These are phyloP conservation scores for Melikaiella ostensackeni DNA, from an alignment of 2,888 invertebrate genomes.

Conservation along the genomic window DNA sequence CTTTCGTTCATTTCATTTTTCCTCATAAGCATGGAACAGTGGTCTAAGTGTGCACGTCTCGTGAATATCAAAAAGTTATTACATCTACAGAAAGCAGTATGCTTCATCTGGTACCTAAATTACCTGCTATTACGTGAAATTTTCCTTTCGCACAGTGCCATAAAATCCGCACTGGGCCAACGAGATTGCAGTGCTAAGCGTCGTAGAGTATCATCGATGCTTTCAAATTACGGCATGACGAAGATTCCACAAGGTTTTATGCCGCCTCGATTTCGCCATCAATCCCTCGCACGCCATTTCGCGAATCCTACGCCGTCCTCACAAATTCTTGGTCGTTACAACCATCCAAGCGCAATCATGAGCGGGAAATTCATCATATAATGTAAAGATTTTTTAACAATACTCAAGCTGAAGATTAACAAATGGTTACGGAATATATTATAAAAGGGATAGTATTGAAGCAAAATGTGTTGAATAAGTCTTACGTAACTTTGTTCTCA, in stretches of 20 bases:
- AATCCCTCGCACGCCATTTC: not conserved
- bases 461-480: no score
- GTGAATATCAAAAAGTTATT: not conserved
- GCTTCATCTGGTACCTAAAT: slow-evolving; percentile 1
- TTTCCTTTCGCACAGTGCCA: slow-evolving; percentile 57
- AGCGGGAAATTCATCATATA: not conserved
- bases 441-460: no score
- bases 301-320: not conserved
- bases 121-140: slow-evolving; percentile 50
- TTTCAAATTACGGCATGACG: slow-evolving; percentile 59
- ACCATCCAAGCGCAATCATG: not conserved
- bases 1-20: not conserved
- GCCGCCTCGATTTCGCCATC: not conserved
- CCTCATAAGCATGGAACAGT: not conserved
- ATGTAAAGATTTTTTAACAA: no score
- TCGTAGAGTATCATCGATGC: slow-evolving; percentile 65
- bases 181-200: slow-evolving; percentile 59
- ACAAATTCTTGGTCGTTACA: not conserved
- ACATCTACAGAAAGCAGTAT: not conserved
- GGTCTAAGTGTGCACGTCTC: not conserved
- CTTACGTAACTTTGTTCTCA: not conserved
- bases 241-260: slow-evolving; percentile 28
- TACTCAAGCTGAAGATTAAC: no score
- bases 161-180: slow-evolving; percentile 58
- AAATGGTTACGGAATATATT: no score